Evolutionary conservation across 1,140 invertebrate species (phyloP), one percentile per base, ranked within the genome.

Genomic region (Andrena cerasifolii): DNA sequence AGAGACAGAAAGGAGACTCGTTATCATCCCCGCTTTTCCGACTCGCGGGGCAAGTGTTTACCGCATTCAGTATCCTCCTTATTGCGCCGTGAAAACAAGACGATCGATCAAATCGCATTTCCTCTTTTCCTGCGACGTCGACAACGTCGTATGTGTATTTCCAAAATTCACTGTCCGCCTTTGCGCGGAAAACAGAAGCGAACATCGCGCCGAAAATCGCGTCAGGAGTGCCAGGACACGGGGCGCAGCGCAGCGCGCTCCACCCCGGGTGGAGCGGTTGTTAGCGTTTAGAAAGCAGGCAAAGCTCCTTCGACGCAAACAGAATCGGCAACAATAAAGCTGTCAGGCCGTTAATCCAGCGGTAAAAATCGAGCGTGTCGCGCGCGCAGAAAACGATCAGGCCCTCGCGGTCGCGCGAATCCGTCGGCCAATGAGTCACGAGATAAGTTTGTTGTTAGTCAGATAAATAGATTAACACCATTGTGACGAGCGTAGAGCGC

Each of bases 391-490:
- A 76, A 84, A 21, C 51, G 63, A 73, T 68, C 66, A 40, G 24
- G 14, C 24, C 26, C 33, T 36, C 49, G 59, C 21, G 51, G 26
- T 36, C 68, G 79, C 86, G 78, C 78, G 83, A 86, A 87, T 83
- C 70, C 72, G 71, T 56, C 79, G 58, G 43, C 58, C 45, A 82
- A 33, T 90, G 89, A 91, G 82, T 92, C 90, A 91, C 79, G 58
- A 88, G 86, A 90, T 88, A 89, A 91, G 87, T 90, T 89, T 89
- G 89, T 85, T 83, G 86, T 84, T 89, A 88, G 83, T 87, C 88
- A 89, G 89, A 91, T 91, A 91, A 91, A 90, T 90, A 88, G 90
- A 92, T 91, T 90, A 90, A 87, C 89, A 86, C 77, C 86, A 82
- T 89, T 86, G 87, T 89, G 84, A 87, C 84, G 79, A 86, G 79